Conservation (phyloP, 2,888 invertebrate genomes). For the Melipona beecheii region DNA sequence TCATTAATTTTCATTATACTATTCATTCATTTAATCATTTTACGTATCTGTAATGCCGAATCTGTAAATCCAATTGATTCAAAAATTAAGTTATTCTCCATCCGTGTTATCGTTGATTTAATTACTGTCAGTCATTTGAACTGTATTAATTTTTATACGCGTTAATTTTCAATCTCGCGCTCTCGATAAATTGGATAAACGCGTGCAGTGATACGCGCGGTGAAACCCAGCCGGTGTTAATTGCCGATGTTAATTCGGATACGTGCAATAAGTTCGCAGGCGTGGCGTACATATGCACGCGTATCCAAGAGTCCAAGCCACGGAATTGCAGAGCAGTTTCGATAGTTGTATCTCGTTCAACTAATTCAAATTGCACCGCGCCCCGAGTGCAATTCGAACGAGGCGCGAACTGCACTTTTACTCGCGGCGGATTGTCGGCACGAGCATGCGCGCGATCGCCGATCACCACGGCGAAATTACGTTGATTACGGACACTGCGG, state of each 20-base stretch:
- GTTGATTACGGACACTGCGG: not conserved
- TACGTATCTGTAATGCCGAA: too few species aligned
- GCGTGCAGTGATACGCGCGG: slow-evolving; percentile 5
- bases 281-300: not conserved
- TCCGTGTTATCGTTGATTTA: too few species aligned
- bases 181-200: slow-evolving; percentile 51
- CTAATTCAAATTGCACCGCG: slow-evolving; percentile 18
- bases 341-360: slow-evolving; percentile 22
- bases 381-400: not conserved
- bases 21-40: too few species aligned
- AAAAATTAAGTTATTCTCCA: too few species aligned
- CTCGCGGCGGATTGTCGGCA: not conserved
- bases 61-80: too few species aligned
- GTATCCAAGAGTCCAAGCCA: not conserved
- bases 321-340: slow-evolving; percentile 8
- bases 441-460: not conserved
- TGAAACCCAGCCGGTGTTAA: slow-evolving; percentile 36
- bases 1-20: too few species aligned
- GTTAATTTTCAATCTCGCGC: too few species aligned
- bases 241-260: slow-evolving; percentile 42
- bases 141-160: too few species aligned
- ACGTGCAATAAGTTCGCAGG: slow-evolving; percentile 39
- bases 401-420: not conserved
- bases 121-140: too few species aligned
- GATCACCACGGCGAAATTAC: not conserved